Conservation (phyloP, 1,140 invertebrate species). For the Portunus trituberculatus region DNA sequence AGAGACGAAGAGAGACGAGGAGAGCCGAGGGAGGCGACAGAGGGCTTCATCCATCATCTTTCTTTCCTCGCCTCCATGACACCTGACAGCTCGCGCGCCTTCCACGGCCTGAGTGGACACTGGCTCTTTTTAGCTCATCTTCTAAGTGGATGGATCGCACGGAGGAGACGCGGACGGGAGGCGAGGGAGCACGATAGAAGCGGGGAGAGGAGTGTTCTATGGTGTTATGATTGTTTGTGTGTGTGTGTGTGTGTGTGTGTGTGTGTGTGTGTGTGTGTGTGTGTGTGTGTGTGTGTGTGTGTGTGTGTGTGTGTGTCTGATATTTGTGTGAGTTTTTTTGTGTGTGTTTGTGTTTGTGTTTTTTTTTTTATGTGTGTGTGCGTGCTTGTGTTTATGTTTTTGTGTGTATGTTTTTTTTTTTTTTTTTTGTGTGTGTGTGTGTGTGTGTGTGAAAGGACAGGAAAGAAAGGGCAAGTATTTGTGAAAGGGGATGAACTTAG, state of each 20-base stretch:
- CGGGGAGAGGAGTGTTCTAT: background rate
- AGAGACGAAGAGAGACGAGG: background rate
- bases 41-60: slow-evolving; percentile 28
- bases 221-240: background rate
- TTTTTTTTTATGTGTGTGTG: no score
- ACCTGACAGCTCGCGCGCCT: slow-evolving; percentile 38
- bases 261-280: slow-evolving; percentile 20
- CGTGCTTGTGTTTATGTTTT: no score
- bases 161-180: background rate
- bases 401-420: no score
- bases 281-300: background rate
- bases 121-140: slow-evolving; percentile 57
- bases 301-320: background rate
- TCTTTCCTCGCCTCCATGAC: slow-evolving; percentile 23
- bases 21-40: background rate
- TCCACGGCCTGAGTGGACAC: slow-evolving; percentile 37
- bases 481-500: no score
- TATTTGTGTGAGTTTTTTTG: background rate
- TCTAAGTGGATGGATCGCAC: slow-evolving; percentile 48
- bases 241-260: background rate
- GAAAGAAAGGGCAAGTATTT: no score
- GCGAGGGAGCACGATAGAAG: background rate
- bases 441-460: no score
- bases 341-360: background rate
- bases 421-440: no score